Evolutionary conservation across 2,113 vertebrate genomes (phyloP).

Genomic region (Thunnus maccoyii): DNA sequence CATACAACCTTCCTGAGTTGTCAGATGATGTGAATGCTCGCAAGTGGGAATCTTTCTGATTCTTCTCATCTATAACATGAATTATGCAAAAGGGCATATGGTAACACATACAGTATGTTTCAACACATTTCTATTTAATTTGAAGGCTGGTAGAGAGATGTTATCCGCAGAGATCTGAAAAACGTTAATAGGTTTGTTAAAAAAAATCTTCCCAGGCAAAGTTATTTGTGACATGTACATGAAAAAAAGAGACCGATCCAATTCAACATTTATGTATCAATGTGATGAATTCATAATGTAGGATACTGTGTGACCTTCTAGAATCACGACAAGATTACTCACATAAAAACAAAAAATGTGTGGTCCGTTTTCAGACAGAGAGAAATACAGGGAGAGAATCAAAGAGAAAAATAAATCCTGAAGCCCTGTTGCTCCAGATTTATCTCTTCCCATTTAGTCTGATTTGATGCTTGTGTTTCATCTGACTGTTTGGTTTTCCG

Average conservation of each 20-base stretch:
- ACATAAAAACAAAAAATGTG: not conserved
- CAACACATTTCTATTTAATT: not conserved
- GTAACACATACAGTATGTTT: not conserved
- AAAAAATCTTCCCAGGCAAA: not conserved
- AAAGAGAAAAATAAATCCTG: not conserved
- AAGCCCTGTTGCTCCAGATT: not conserved
- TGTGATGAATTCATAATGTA: not conserved
- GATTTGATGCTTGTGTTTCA: slow-evolving; percentile 2
- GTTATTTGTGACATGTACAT: not conserved
- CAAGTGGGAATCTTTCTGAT: too few species aligned
- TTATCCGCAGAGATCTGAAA: not conserved
- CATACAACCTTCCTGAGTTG: too few species aligned
- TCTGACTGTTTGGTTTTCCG: not conserved
- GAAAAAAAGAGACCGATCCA: not conserved
- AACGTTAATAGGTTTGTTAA: too few species aligned
- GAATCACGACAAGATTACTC: not conserved
- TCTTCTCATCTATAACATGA: too few species aligned
- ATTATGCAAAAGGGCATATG: too few species aligned
- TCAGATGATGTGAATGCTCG: too few species aligned
- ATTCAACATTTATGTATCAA: slow-evolving; percentile 8
- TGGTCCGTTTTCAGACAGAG: not conserved
- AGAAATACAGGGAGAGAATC: not conserved
- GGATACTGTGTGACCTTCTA: not conserved
- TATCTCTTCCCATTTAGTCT: not conserved
- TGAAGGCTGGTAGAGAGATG: not conserved